Evolutionary conservation across 1,140 invertebrate genomes (phyloP), one percentile per base, ranked within the genome.

Genomic region (Drosophila suzukii): DNA sequence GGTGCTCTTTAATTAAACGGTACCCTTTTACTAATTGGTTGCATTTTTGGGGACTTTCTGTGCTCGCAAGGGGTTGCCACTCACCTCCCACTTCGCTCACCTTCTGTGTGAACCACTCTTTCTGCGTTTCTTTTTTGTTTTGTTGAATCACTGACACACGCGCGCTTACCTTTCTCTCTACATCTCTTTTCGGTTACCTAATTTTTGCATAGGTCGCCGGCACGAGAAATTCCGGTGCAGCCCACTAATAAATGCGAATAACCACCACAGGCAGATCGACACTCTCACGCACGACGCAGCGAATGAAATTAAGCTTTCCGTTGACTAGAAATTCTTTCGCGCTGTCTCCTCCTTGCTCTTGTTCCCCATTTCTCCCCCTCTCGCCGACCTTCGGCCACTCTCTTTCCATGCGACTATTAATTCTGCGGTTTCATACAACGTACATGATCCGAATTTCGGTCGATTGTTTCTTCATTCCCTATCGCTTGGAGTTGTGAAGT

Each of bases 251-350:
- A 32, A 50, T 32, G n/a, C 20, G 11, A 50, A 15, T 12, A 47
- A n/a, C 1, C 12, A 41, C 27, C 39, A 70, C n/a, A 27, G 27
- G 41, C 30, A 43, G 10, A 12, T 17, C 12, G 49, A 30, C 36
- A 65, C 36, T 36, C 43, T 20, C 43, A 44, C 30, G 39, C 44
- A 38, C 24, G 36, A 49, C 30, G 39, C 51, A 38, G 15, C 54
- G 10, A 50, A 57, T 72, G 66, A 65, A 72, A 72, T 58, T 71
- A 12, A 71, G 75, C 65, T 68, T 57, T 60, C 11, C 49, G 53
- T 51, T 43, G 30, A 73, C 57, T 75, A 86, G 65, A 78, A 75
- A 78, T 86, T 86, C 75, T 78, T 57, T 49, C 46, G 51, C 62
- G 55, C 58, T 70, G 44, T 54, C 57, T 66, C 55, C 58, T 24